phyloP scores from a whole-genome alignment of 2,113 vertebrate genomes.

The Cervus canadensis region DNA sequence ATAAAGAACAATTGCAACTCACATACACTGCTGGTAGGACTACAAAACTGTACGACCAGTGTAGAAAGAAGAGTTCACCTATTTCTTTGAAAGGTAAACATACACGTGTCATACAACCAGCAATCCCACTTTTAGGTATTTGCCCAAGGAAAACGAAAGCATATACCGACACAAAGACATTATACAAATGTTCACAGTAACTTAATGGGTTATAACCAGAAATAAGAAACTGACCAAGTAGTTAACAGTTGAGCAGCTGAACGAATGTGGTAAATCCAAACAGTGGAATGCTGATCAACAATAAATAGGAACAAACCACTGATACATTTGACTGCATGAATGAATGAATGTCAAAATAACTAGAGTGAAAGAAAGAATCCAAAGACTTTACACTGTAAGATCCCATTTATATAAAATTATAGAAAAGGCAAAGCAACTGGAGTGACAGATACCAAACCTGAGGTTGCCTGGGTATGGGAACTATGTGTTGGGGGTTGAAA shows the following conservation, averaged over 20 bases:
- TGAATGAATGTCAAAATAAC: not conserved
- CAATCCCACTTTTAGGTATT: not conserved
- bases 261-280: not conserved
- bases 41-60: not conserved
- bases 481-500: fast-evolving
- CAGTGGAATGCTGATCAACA: not conserved
- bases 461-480: not conserved
- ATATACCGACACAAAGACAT: not conserved
- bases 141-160: not conserved
- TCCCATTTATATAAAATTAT: not conserved
- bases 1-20: not conserved
- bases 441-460: not conserved
- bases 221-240: not conserved
- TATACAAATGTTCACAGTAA: not conserved
- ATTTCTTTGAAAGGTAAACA: not conserved
- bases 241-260: not conserved
- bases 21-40: not conserved
- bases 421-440: not conserved
- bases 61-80: not conserved
- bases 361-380: not conserved
- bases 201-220: not conserved
- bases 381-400: not conserved
- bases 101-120: not conserved
- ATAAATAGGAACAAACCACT: not conserved
- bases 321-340: not conserved